Evolutionary conservation across 2,888 invertebrate species (phyloP), one percentile per base, ranked within the genome.

Genomic region (Julus scanicus): DNA sequence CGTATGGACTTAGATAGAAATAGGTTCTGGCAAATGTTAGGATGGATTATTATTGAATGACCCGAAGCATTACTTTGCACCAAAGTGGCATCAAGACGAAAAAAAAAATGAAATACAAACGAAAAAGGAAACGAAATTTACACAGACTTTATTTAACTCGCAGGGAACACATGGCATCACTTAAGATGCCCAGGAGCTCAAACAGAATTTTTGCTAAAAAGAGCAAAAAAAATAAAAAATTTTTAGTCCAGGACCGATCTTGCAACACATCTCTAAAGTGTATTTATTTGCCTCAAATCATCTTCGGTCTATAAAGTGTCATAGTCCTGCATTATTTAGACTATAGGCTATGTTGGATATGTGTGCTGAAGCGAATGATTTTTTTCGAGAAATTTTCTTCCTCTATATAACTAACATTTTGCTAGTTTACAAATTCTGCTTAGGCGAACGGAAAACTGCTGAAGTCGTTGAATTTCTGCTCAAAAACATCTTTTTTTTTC

Each of bases 21-120:
- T 84, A 84, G 44, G 84, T 84, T 84, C 44, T 84, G 84, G 84
- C 84, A 84, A 84, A 84, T 84, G 84, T 84, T 84, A 84, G 84
- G 44, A 84, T 84, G 84, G 84, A 84, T 84, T 84, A 84, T 84
- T 84, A 84, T 84, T 84, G 84, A 84, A 84, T 84, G 84, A 84
- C 84, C 84, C 84, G 40, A 11, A 84, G 84, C 84, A 84, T 84
- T 84, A 84, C 84, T 84, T 84, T 37, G 84, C 84, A 84, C 13
- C 84, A 37, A 84, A 84, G 84, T 44, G 39, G 84, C 39, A 39
- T 84, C 84, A 84, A 84, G 63, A n/a, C 84, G 4, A 84, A 40
- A 44, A 40, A 84, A 40, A 84, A 53, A 53, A 53, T 17, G 53
- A 9, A 53, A 37, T 44, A 84, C 84, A 84, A 84, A 84, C 44